Evolutionary conservation across 1,140 invertebrate genomes (phyloP), one percentile per base, ranked within the genome.

Genomic region (Eupristina koningsbergeri): DNA sequence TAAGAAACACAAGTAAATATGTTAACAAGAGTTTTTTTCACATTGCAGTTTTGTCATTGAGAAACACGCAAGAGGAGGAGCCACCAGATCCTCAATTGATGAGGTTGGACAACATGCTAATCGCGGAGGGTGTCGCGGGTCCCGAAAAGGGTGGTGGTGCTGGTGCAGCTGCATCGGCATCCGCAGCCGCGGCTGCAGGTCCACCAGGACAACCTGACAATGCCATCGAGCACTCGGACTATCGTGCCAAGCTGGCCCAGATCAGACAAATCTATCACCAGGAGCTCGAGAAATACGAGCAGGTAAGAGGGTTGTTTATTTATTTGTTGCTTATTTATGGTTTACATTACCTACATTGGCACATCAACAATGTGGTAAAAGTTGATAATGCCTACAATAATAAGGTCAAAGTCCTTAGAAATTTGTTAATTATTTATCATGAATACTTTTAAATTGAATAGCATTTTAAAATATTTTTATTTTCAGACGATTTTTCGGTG

Each of bases 201-300:
- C 94, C 91, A 79, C 93, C 94, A 84, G 95, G 95, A 86, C 94
- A 95, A 91, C 96, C 97, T 74, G 98, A 99, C 92, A 98, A 98
- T 93, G 98, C 97, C 86, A 98, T 98, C 90, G 99, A 99, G 93
- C 99, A 99, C 93, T 99, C 98, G 80, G 99, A 99, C 92, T 99
- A 99, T 93, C 95, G 98, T 87, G 98, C 98, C 86, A 99, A 99
- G 93, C 94, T 99, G 87, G 97, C 98, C n/a, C 98, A 99, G 93
- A 99, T 99, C 91, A 94, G 99, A 86, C 97, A 98, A 93, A 99
- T 99, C 87, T 99, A 99, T 93, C 98, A 99, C 92, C 98, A 99
- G 92, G 99, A 99, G 93, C 93, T 99, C 86, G 98, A 99, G 93
- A 99, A 99, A 95, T 99, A 99, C 90, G 98, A 99, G 93, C 96